Evolutionary conservation across 2,797 vertebrate genomes (phyloP), one percentile per base, ranked within the genome.

Genomic region (Eutrigla gurnardus): DNA sequence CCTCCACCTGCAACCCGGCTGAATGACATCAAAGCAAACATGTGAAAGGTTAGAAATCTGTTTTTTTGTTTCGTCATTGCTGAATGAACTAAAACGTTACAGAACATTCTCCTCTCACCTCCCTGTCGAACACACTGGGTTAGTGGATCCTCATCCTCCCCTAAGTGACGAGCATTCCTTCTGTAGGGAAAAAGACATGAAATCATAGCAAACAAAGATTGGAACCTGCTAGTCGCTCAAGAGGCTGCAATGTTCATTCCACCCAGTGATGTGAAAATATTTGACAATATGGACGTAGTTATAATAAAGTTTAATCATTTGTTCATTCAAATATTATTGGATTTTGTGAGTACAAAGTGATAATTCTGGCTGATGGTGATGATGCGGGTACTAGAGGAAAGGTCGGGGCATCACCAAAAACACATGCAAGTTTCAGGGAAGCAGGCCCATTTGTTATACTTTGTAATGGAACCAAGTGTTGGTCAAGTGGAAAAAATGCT

Each of bases 121-220:
- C 95, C 95, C 54, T 95, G 94, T 80, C 92, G 88, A 70, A 95
- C 92, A 83, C 95, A 96, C 65, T 95, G 94, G 59, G 90, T 96
- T 35, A 96, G 85, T 0, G 94, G 95, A 82, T 96, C 94, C 55
- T 94, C 91, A 0, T 93, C 93, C 74, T 94, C 92, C 11, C 91
- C 94, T 52, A 93, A 90, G 80, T 96, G 95, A 78, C 95, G 92
- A 68, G 94, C 91, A 36, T 95, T 96, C 90, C 95, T 94, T 91
- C 95, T 96, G 83, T 40, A 17, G 39, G 75, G 17, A 69, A 45
- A 72, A 77, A 78, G 5, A 64, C 40, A 50, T 50, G 4, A 39
- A 37, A 53, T 60, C 17, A 65, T 59, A 65, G 12, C 40, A 49
- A 75, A 39, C 4, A 45, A 58, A 53, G 64, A 39, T 59, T 4